Evolutionary conservation across 1,140 invertebrate genomes (phyloP).

Genomic region (Drosophila athabasca): DNA sequence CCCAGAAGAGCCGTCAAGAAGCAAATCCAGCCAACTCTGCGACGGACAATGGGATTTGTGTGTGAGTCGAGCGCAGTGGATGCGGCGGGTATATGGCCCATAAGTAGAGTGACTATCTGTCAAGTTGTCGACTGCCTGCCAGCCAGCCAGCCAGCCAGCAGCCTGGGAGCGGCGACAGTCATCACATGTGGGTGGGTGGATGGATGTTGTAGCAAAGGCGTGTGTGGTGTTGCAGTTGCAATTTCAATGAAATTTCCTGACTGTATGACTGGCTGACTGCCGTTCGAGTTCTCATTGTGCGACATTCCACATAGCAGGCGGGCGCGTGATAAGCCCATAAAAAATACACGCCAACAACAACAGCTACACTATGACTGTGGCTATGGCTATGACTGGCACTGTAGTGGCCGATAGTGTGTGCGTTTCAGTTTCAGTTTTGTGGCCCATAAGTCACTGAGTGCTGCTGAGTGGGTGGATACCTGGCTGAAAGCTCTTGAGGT

Average conservation of each 20-base stretch:
- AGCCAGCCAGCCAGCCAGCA: no score
- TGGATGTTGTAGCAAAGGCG: constrained; percentile 8
- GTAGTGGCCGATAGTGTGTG: neutral
- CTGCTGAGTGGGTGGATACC: constrained; percentile 15
- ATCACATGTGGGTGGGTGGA: constrained; percentile 40
- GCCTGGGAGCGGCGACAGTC: constrained; percentile 42
- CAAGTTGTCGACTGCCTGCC: constrained; percentile 13
- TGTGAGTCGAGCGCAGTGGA: constrained; percentile 11
- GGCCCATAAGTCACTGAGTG: constrained; percentile 47
- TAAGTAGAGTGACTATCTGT: constrained; percentile 39
- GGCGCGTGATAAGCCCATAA: constrained; percentile 57
- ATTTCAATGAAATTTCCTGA: constrained; percentile 26
- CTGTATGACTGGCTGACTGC: constrained; percentile 21
- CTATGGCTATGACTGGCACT: no score
- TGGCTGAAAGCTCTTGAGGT: constrained; percentile 28
- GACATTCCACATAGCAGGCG: constrained; percentile 45
- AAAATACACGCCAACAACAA: constrained; percentile 27
- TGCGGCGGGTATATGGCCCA: neutral
- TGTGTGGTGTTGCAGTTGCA: constrained; percentile 4
- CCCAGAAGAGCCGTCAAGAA: neutral
- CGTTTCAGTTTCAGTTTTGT: constrained; percentile 35
- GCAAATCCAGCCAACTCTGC: constrained; percentile 6
- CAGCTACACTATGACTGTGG: constrained; percentile 16
- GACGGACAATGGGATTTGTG: constrained; percentile 27
- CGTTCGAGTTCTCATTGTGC: constrained; percentile 39